phyloP scores from a whole-genome alignment of 2,797 vertebrate species.

The Hypotaenidia philippensis region DNA sequence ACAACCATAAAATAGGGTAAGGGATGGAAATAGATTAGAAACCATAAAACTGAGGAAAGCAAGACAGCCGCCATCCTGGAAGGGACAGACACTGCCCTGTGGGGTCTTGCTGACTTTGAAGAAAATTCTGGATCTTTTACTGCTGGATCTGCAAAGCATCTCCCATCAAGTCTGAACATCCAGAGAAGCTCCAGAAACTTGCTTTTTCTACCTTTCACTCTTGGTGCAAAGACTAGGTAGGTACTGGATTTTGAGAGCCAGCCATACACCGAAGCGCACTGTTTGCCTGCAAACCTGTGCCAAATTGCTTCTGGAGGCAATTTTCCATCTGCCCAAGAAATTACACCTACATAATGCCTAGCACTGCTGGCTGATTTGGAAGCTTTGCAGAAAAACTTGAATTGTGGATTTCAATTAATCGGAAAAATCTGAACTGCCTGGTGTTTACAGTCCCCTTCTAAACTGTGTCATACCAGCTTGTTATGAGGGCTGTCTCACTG shows the following conservation, averaged over 20 bases:
- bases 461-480: not conserved
- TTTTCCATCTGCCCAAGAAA: slow-evolving; percentile 5
- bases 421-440: not conserved
- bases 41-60: slow-evolving; percentile 64
- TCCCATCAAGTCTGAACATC: not conserved
- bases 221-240: not conserved
- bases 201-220: not conserved
- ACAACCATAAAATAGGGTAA: slow-evolving; percentile 62
- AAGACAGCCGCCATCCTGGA: slow-evolving; percentile 23
- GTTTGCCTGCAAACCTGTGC: not conserved
- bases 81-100: slow-evolving; percentile 31
- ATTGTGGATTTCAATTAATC: slow-evolving; percentile 8
- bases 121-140: not conserved
- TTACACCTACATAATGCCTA: not conserved
- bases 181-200: not conserved
- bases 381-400: not conserved
- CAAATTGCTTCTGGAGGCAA: not conserved
- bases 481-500: not conserved
- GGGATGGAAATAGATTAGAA: slow-evolving; percentile 62
- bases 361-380: not conserved
- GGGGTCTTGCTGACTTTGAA: slow-evolving; percentile 51
- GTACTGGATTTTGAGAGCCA: not conserved
- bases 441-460: not conserved
- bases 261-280: rapidly evolving
- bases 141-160: not conserved